phyloP scores from a whole-genome alignment of 2,888 invertebrate genomes.

The Aelia acuminata region DNA sequence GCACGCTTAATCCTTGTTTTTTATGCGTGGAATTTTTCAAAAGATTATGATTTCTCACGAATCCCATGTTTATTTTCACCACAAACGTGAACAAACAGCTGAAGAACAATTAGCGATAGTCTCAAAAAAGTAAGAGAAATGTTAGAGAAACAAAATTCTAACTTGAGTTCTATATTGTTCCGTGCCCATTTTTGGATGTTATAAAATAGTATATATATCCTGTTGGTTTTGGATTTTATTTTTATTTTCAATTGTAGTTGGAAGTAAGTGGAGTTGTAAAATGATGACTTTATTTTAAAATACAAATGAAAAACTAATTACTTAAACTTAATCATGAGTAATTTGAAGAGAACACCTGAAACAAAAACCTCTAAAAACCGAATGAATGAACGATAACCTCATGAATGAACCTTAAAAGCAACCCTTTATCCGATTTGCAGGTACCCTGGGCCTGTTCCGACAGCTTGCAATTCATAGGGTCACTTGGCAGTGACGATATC shows the following conservation, averaged over 20 bases:
- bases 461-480: background rate
- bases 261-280: too few species aligned
- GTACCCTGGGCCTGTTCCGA: slow-evolving; percentile 8
- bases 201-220: too few species aligned
- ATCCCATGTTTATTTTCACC: background rate
- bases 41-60: background rate
- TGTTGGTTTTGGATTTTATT: too few species aligned
- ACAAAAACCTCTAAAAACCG: too few species aligned
- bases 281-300: too few species aligned
- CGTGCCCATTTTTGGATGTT: too few species aligned
- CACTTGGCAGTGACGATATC: background rate
- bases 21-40: background rate
- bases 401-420: too few species aligned
- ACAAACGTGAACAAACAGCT: background rate
- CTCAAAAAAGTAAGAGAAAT: background rate
- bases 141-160: background rate
- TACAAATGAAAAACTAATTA: too few species aligned
- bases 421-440: background rate
- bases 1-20: background rate
- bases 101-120: background rate
- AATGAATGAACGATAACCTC: too few species aligned
- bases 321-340: too few species aligned
- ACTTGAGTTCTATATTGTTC: background rate
- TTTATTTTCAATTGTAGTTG: too few species aligned
- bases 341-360: too few species aligned